Evolutionary conservation across 2,888 invertebrate genomes (phyloP).

Genomic region (Drosophila planitibia): DNA sequence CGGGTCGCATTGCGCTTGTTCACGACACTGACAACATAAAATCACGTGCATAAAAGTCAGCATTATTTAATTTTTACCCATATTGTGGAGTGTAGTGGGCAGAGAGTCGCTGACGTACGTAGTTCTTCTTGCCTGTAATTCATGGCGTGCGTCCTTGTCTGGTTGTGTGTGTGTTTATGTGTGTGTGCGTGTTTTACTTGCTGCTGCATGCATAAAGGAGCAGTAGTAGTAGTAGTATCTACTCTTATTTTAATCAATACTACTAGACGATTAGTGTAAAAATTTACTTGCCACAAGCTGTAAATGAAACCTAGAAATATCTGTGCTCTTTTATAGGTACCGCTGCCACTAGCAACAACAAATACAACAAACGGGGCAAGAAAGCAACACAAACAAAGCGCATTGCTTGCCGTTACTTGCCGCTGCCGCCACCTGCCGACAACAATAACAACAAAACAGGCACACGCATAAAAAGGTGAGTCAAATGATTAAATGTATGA

Average conservation of each 20-base stretch:
- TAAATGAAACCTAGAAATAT: conserved; percentile 42
- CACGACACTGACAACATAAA: conserved; percentile 63
- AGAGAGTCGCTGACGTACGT: conserved; percentile 42
- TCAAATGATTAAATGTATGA: conserved; percentile 43
- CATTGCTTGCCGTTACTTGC: conserved; percentile 26
- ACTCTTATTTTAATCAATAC: conserved; percentile 69
- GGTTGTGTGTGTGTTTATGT: conserved; percentile 14
- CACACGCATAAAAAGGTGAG: conserved; percentile 57
- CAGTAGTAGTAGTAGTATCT: conserved; percentile 18
- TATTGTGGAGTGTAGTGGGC: conserved; percentile 1
- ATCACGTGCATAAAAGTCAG: conserved; percentile 70
- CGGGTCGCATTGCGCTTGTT: conserved; percentile 36
- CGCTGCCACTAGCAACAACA: conserved; percentile 29
- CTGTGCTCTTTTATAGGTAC: conserved; percentile 47
- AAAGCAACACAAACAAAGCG: conserved; percentile 20
- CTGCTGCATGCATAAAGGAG: conserved; percentile 58
- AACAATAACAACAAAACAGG: conserved; percentile 34
- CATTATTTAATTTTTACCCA: conserved; percentile 62
- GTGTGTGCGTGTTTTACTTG: conserved; percentile 51
- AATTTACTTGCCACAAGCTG: conserved; percentile 58
- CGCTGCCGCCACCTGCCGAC: conserved; percentile 39
- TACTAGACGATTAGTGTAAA: conserved; percentile 58
- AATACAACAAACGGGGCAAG: conserved; percentile 13
- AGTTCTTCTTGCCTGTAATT: conserved; percentile 43
- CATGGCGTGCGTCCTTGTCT: conserved; percentile 48